Percentiles rank a stretch among this genome's conserved stretches.
These are phyloP conservation scores for Eulimnadia texana DNA, from an alignment of 1,140 invertebrate genomes.

Conservation along the genomic window DNA sequence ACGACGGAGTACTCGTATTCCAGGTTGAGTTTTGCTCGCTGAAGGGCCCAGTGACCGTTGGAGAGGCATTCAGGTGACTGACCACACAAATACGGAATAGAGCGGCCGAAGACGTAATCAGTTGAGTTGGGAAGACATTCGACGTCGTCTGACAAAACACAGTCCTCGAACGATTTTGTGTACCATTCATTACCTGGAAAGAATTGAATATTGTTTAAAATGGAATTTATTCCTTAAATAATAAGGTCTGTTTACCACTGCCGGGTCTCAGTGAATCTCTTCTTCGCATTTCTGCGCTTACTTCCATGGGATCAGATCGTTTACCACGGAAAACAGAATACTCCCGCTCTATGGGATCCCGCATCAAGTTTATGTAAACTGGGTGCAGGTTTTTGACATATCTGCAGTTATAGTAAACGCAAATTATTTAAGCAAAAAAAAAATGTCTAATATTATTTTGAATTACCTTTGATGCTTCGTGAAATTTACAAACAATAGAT, in stretches of 20 bases:
- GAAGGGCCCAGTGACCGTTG: constrained; percentile 64
- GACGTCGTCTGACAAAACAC: constrained; percentile 26
- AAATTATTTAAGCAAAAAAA: neutral
- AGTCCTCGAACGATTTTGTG: constrained; percentile 26
- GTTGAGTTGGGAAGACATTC: constrained; percentile 26
- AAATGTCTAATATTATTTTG: neutral
- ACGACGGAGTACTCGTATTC: constrained; percentile 75
- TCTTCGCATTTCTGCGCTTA: constrained; percentile 1
- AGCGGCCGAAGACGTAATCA: constrained; percentile 14
- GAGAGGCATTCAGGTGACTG: constrained; percentile 77
- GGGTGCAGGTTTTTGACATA: constrained; percentile 28
- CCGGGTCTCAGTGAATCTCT: constrained; percentile 1
- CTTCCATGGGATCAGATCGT: constrained; percentile 13
- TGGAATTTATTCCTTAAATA: neutral
- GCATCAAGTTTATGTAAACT: constrained; percentile 46
- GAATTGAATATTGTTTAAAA: neutral
- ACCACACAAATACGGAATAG: constrained; percentile 60
- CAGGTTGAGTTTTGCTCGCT: constrained; percentile 65
- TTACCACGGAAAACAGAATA: constrained; percentile 24
- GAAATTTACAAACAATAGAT: constrained; percentile 50
- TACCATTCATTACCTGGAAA: constrained; percentile 14
- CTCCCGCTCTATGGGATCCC: constrained; percentile 39
- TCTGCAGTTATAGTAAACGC: constrained; percentile 5
- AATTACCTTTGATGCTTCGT: constrained; percentile 26
- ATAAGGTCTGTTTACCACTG: constrained; percentile 1